A percentile compares a stretch with the other conserved stretches of the same genome.
phyloP scores from a whole-genome alignment of 2,113 vertebrate genomes.

The Poicephalus meyeri region DNA sequence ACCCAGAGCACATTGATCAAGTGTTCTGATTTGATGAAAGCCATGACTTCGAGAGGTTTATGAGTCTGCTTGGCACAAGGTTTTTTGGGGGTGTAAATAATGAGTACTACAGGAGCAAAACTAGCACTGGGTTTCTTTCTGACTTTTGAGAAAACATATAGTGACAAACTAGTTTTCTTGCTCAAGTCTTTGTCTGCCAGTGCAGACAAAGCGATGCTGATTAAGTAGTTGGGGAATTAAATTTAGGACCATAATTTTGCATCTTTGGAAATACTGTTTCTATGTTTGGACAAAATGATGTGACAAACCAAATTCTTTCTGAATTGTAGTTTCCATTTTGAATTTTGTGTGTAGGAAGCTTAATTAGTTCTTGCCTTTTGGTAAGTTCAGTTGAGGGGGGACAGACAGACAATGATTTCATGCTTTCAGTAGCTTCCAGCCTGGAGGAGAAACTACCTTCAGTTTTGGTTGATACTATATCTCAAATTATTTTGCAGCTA shows the following conservation, averaged over 20 bases:
- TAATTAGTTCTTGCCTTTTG: neutral
- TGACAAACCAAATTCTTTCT: neutral
- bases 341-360: neutral
- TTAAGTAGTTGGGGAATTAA: neutral
- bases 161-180: neutral
- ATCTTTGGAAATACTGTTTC: neutral
- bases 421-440: neutral
- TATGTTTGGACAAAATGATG: neutral
- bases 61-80: neutral
- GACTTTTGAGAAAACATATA: neutral
- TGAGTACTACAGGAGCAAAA: neutral
- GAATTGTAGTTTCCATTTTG: neutral
- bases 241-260: neutral
- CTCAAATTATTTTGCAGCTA: neutral
- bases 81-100: fast-evolving
- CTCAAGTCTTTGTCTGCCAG: neutral
- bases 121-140: neutral
- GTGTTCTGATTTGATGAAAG: neutral
- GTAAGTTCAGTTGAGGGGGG: neutral
- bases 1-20: neutral
- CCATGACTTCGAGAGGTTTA: neutral
- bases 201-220: neutral
- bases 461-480: neutral
- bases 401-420: neutral
- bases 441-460: neutral